Conservation (phyloP, 2,888 invertebrate species). For the Operophtera brumata region DNA sequence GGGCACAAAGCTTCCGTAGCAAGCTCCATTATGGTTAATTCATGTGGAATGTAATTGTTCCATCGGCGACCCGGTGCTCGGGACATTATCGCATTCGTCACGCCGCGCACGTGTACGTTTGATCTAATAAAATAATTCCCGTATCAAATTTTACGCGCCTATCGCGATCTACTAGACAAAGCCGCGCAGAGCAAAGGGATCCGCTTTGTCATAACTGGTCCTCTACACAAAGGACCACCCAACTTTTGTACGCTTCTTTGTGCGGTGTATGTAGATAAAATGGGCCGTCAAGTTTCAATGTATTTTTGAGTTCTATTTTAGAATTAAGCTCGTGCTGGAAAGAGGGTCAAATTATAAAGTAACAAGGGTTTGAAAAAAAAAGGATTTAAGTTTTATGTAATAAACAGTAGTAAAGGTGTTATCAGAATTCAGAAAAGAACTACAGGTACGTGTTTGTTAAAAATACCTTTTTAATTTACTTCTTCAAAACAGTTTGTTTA, state of each 20-base stretch:
- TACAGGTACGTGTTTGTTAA: background rate
- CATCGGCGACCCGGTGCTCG: slow-evolving; percentile 53
- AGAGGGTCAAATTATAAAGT: slow-evolving; percentile 30
- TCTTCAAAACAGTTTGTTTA: background rate
- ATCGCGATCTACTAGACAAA: slow-evolving; percentile 79
- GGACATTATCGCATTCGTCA: slow-evolving; percentile 78
- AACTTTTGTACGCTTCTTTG: slow-evolving; percentile 65
- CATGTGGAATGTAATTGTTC: slow-evolving; percentile 78
- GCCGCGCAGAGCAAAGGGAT: slow-evolving; percentile 63
- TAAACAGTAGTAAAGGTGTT: too few relatives aligned
- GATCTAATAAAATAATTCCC: slow-evolving; percentile 80
- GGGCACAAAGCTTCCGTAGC: slow-evolving; percentile 68
- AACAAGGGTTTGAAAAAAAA: background rate
- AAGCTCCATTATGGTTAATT: slow-evolving; percentile 70
- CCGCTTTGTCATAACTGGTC: slow-evolving; percentile 77
- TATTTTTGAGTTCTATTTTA: slow-evolving; percentile 41
- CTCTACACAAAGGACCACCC: slow-evolving; percentile 67
- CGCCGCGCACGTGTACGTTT: slow-evolving; percentile 77
- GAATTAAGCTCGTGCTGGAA: slow-evolving; percentile 18
- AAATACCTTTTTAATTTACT: background rate
- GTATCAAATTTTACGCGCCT: slow-evolving; percentile 79
- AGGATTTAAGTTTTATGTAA: background rate
- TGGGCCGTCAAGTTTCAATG: slow-evolving; percentile 59
- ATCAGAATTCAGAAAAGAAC: too few relatives aligned
- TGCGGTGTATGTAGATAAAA: slow-evolving; percentile 61